Evolutionary conservation across 2,797 vertebrate species (phyloP).

Genomic region (Pelobates cultripes): DNA sequence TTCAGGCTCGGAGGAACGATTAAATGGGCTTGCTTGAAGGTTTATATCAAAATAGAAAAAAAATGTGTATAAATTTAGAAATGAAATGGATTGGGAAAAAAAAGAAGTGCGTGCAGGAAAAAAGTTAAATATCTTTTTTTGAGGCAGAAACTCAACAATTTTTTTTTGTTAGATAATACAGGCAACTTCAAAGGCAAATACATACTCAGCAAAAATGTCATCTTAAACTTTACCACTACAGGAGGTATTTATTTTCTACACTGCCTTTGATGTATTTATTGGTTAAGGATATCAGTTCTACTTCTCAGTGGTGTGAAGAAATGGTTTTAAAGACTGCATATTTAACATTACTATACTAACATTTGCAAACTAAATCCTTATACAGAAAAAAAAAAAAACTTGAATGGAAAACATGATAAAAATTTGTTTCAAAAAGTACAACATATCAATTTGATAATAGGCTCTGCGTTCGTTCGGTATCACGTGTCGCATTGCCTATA

Average conservation of each 20-base stretch:
- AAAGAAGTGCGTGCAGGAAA: not conserved
- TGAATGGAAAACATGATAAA: not conserved
- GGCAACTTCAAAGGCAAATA: slow-evolving; percentile 65
- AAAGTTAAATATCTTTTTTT: not conserved
- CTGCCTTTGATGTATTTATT: slow-evolving; percentile 72
- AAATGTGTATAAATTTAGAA: not conserved
- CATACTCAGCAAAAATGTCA: slow-evolving; percentile 56
- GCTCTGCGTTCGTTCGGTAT: too few species aligned
- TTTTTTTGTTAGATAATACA: slow-evolving; percentile 64
- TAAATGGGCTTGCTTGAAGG: too few species aligned
- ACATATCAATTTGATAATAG: too few species aligned
- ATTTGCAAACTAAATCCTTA: slow-evolving; percentile 6
- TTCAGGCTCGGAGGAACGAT: too few species aligned
- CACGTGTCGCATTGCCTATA: too few species aligned
- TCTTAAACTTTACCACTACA: slow-evolving; percentile 62
- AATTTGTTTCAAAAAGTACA: too few species aligned
- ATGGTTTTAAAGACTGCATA: slow-evolving; percentile 54
- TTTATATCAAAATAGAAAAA: not conserved
- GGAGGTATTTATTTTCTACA: slow-evolving; percentile 66
- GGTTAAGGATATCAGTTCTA: slow-evolving; percentile 70
- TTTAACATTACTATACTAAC: slow-evolving; percentile 54
- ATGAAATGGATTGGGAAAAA: not conserved
- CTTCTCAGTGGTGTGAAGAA: slow-evolving; percentile 60
- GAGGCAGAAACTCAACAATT: slow-evolving; percentile 63
- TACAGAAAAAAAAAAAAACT: not conserved